Evolutionary conservation across 2,888 invertebrate genomes (phyloP).

Genomic region (Pammene aurita): DNA sequence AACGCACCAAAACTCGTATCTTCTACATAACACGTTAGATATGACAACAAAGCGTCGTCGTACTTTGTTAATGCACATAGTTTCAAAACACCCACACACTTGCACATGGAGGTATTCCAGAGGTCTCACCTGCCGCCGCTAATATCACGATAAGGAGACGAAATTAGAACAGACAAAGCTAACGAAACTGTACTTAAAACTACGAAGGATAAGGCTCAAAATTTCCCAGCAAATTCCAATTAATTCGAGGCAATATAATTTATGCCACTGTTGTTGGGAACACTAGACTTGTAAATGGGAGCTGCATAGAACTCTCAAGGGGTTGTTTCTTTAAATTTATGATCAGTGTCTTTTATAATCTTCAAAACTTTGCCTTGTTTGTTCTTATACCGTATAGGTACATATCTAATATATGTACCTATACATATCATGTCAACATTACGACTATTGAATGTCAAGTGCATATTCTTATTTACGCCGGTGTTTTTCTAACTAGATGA

Average conservation of each 20-base stretch:
- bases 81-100: slow-evolving; percentile 37
- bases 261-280: slow-evolving; percentile 61
- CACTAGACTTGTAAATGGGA: slow-evolving; percentile 44
- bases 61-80: slow-evolving; percentile 39
- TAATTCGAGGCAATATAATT: slow-evolving; percentile 56
- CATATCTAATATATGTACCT: background rate
- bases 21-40: slow-evolving; percentile 31
- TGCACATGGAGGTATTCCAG: slow-evolving; percentile 24
- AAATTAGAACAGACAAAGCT: slow-evolving; percentile 31
- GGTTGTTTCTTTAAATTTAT: slow-evolving; percentile 35
- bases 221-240: slow-evolving; percentile 47
- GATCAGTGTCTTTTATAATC: slow-evolving; percentile 20
- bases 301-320: slow-evolving; percentile 29
- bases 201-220: slow-evolving; percentile 42
- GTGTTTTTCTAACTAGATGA: too few species aligned
- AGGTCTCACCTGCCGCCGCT: slow-evolving; percentile 40
- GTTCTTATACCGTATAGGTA: background rate
- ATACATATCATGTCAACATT: too few species aligned
- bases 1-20: slow-evolving; percentile 12
- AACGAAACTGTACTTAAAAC: slow-evolving; percentile 49
- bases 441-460: too few species aligned
- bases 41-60: slow-evolving; percentile 28
- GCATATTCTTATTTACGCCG: slow-evolving; percentile 15
- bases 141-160: slow-evolving; percentile 42
- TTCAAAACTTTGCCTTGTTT: slow-evolving; percentile 13